Percentiles rank a stretch among this genome's conserved stretches.
These are phyloP conservation scores for Pachyseris speciosa DNA, from an alignment of 64 coral and sea anemone genomes.

Conservation along the genomic window DNA sequence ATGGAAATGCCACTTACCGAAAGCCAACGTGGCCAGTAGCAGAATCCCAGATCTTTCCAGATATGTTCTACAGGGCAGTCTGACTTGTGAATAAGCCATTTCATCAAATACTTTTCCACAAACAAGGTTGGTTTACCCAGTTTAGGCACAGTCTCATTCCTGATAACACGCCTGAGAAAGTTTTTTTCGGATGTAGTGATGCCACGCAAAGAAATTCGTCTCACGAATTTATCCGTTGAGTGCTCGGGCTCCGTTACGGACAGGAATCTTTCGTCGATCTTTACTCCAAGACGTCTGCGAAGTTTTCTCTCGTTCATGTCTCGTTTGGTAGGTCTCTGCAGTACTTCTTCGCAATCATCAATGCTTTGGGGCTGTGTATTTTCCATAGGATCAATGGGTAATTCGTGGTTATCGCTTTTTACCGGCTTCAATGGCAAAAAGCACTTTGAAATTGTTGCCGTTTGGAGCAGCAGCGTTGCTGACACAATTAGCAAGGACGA, in stretches of 20 bases:
- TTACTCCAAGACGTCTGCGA: not conserved
- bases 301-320: slow-evolving; percentile 40
- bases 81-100: slow-evolving; percentile 36
- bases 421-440: not conserved
- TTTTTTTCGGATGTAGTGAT: slow-evolving; percentile 9
- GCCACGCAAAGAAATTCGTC: slow-evolving; percentile 22
- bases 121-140: not conserved
- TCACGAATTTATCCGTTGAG: not conserved
- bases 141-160: slow-evolving; percentile 1
- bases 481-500: not conserved
- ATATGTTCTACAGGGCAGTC: slow-evolving; percentile 27
- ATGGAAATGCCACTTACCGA: not conserved
- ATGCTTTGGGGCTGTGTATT: not conserved
- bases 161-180: slow-evolving; percentile 27
- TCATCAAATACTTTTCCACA: slow-evolving; percentile 31
- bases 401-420: not conserved
- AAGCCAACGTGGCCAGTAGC: slow-evolving; percentile 30
- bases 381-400: not conserved
- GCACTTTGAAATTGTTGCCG: not conserved
- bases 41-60: slow-evolving; percentile 15
- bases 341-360: slow-evolving; percentile 1
- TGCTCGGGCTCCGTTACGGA: not conserved
- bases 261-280: slow-evolving; percentile 11
- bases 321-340: not conserved
- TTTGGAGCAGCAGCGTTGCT: not conserved